Evolutionary conservation across 2,113 vertebrate genomes (phyloP), one percentile per base, ranked within the genome.

Genomic region (Anser cygnoides): DNA sequence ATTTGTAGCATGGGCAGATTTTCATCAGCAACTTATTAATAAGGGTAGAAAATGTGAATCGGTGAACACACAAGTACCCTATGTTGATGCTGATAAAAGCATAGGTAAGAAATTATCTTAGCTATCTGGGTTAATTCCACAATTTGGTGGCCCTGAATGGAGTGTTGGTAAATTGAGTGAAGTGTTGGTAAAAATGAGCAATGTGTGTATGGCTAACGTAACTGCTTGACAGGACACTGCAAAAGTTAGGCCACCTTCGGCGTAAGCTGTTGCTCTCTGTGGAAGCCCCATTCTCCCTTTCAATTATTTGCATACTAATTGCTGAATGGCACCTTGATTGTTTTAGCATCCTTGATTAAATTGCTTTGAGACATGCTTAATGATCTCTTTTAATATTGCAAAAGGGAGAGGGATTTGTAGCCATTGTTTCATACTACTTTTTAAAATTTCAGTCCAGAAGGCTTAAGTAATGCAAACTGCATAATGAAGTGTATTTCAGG

Each of bases 311-410:
- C 52, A 26, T 61, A 17, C 20, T 75, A 44, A 65, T 81, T 3
- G 3, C 80, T 93, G 85, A 75, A 80, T 75, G 35, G 62, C 43
- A 81, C 19, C 58, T 84, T 68, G 54, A 86, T 84, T 72, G 54
- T 88, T 95, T 86, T 61, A 92, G 25, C 39, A 55, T 77, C 39
- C 50, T 72, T 72, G 61, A 87, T 84, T 90, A 84, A 84, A 89
- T 87, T 74, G 43, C 57, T 87, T 70, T 83, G 89, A 35, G 62
- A 70, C 25, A 22, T 70, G 22, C 11, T 75, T 73, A 67, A 80
- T 2, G 2, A 25, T 66, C 62, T 70, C 78, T n/a, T 52, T 83
- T 59, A 61, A 33, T 84, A 31, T 65, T 81, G 35, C 52, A 74
- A 58, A 79, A 59, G 33, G 25, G 84, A 81, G 77, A 82, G 9